phyloP scores from a whole-genome alignment of 2,113 vertebrate genomes.

The Antennarius striatus region DNA sequence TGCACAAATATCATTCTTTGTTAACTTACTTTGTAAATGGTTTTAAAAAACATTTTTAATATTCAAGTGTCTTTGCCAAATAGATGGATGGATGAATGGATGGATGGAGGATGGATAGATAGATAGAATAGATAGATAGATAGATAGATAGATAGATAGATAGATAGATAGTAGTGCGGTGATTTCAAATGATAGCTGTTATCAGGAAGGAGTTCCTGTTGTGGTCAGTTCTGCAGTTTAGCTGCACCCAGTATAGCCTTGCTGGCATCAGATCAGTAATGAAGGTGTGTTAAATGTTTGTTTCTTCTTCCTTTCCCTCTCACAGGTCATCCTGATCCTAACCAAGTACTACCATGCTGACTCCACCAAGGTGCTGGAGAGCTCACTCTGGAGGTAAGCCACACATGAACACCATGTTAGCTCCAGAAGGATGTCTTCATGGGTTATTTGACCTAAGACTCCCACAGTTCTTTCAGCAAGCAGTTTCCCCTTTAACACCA shows the following conservation, averaged over 20 bases:
- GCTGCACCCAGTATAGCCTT: neutral
- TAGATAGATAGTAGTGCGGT: too few relatives aligned
- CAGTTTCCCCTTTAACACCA: conserved; percentile 12
- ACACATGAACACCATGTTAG: conserved; percentile 12
- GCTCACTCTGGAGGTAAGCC: conserved; percentile 83
- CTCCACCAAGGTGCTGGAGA: conserved; percentile 96
- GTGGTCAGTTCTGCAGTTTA: too few relatives aligned
- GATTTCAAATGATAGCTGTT: too few relatives aligned
- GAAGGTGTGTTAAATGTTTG: conserved; percentile 5
- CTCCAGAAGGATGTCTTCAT: conserved; percentile 31
- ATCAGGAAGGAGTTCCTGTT: too few relatives aligned
- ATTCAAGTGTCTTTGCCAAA: too few relatives aligned
- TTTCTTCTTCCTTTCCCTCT: conserved; percentile 21
- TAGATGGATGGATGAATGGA: too few relatives aligned
- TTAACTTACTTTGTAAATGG: too few relatives aligned
- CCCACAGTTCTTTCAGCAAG: conserved; percentile 11
- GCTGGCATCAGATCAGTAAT: neutral
- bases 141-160: too few relatives aligned
- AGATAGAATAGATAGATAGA: too few relatives aligned
- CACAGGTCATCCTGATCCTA: conserved; percentile 95
- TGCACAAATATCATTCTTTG: too few relatives aligned
- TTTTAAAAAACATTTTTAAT: too few relatives aligned
- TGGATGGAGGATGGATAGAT: too few relatives aligned
- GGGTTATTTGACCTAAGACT: conserved; percentile 18
- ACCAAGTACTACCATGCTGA: conserved; percentile 98